Conservation (phyloP, 2,888 invertebrate species). For the Amphipoea lucens region DNA sequence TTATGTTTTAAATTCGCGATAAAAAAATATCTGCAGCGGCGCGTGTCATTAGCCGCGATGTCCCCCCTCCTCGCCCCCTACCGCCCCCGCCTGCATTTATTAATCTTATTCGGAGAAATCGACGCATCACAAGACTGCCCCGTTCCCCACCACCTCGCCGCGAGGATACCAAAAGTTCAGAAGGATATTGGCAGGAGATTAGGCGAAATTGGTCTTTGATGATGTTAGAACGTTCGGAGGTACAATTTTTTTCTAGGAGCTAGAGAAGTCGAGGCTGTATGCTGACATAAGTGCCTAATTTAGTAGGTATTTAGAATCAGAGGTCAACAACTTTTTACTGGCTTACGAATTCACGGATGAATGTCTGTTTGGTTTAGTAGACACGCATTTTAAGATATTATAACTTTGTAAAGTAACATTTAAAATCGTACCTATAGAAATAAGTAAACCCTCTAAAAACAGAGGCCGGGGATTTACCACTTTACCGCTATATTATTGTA, state of each 20-base stretch:
- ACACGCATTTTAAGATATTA: slow-evolving; percentile 24
- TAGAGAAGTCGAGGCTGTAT: slow-evolving; percentile 5
- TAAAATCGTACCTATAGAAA: background rate
- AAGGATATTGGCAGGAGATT: slow-evolving; percentile 48
- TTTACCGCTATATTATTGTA: background rate
- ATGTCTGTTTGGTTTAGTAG: slow-evolving; percentile 20
- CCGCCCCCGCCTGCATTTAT: slow-evolving; percentile 84
- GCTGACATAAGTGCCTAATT: slow-evolving; percentile 45
- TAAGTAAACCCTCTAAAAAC: background rate
- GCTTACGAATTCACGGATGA: slow-evolving; percentile 17
- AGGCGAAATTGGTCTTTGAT: slow-evolving; percentile 33
- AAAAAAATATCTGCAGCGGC: slow-evolving; percentile 87
- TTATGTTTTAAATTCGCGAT: slow-evolving; percentile 88
- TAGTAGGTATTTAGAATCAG: slow-evolving; percentile 50
- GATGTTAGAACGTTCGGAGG: slow-evolving; percentile 13
- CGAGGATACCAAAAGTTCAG: slow-evolving; percentile 57
- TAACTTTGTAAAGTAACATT: slow-evolving; percentile 2
- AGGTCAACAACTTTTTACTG: slow-evolving; percentile 59
- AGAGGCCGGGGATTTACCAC: background rate
- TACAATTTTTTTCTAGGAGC: slow-evolving; percentile 25
- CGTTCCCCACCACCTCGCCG: slow-evolving; percentile 51
- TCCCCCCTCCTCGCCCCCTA: slow-evolving; percentile 67
- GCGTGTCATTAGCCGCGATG: slow-evolving; percentile 88
- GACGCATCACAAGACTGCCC: slow-evolving; percentile 80
- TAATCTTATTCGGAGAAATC: slow-evolving; percentile 89